Base-by-base conservation (phyloP, 2,888 invertebrate species). In the Plagodis pulveraria region DNA sequence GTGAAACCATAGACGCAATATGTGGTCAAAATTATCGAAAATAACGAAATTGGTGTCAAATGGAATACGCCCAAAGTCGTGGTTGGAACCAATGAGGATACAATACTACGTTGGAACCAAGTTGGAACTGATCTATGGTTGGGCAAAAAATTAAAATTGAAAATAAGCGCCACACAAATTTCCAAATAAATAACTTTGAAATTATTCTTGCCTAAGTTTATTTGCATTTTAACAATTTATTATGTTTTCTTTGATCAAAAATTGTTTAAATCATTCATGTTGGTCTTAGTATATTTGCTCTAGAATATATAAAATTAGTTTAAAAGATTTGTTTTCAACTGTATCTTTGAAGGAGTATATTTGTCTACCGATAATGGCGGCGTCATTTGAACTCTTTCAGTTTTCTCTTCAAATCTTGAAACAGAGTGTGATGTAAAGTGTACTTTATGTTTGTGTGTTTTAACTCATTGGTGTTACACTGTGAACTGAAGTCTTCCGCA, bases 321-420 rank as follows among this genome's bases (percentile, higher is more conserved):
- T 49, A 60, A 58, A 61, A 50, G 81, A 85, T 91, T 91, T 91
- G 91, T 91, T 89, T 90, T 89, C 77, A 90, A 91, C 90, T 84
- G 90, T 91, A 90, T 88, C 81, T 80, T 81, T 76, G 73, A 77
- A 77, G 78, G 76, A 74, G 67, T 69, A 65, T 71, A 76, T 89
- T 90, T 92, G 92, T 90, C 91, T 90, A 81, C 80, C 73, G 89
- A 91, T 89, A 91, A 93, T 93, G 93, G 93, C 93, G 93, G 93
- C 88, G 86, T 84, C 90, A 80, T 93, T 93, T 91, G 78, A 93
- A 92, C 87, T 60, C 55, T 46, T 50, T 42, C 52, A 58, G 45
- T 42, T 54, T 51, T 51, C n/a, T 32, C 42, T 53, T 57, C 53
- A 55, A 55, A 54, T 51, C 34, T 33, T 40, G n/a, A 44, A 38